Conservation (phyloP, 2,797 vertebrate genomes). For the Triplophysa bombifrons region DNA sequence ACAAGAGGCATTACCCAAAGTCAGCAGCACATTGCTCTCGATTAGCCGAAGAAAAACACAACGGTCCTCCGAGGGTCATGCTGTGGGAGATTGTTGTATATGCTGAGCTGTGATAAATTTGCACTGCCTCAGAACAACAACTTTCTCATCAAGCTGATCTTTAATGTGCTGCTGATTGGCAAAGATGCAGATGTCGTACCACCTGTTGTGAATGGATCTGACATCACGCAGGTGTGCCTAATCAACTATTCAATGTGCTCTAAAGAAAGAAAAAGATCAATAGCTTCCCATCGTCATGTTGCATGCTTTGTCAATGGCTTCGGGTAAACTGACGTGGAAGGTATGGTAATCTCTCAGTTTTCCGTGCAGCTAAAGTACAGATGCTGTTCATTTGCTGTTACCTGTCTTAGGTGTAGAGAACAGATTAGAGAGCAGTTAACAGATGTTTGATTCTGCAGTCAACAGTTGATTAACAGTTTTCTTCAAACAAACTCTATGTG, state of each 20-base stretch:
- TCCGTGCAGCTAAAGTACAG: slow-evolving; percentile 12
- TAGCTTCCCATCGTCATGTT: slow-evolving; percentile 48
- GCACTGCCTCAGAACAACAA: slow-evolving; percentile 59
- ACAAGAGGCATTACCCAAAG: slow-evolving; percentile 21
- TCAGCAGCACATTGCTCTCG: slow-evolving; percentile 42
- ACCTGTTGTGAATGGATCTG: slow-evolving; percentile 60
- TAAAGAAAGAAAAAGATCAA: slow-evolving; percentile 56
- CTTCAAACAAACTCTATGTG: slow-evolving; percentile 61
- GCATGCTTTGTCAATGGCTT: slow-evolving; percentile 33
- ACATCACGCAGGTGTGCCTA: slow-evolving; percentile 61
- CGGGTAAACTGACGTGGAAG: slow-evolving; percentile 29
- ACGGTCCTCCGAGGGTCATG: slow-evolving; percentile 44
- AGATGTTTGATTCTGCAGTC: slow-evolving; percentile 57
- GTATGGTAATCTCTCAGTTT: slow-evolving; percentile 15
- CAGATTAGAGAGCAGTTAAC: slow-evolving; percentile 48
- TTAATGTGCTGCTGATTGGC: slow-evolving; percentile 61
- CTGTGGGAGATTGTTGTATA: slow-evolving; percentile 46
- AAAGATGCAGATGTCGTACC: slow-evolving; percentile 60
- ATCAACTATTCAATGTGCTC: slow-evolving; percentile 58
- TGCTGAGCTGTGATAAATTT: slow-evolving; percentile 54
- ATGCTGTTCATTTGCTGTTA: slow-evolving; percentile 39
- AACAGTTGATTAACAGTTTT: slow-evolving; percentile 61
- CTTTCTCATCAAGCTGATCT: slow-evolving; percentile 58
- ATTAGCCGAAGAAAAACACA: slow-evolving; percentile 55
- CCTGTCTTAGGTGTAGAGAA: slow-evolving; percentile 50